These are phyloP conservation scores for Arge pagana DNA, from an alignment of 2,888 invertebrate species.

Conservation along the genomic window DNA sequence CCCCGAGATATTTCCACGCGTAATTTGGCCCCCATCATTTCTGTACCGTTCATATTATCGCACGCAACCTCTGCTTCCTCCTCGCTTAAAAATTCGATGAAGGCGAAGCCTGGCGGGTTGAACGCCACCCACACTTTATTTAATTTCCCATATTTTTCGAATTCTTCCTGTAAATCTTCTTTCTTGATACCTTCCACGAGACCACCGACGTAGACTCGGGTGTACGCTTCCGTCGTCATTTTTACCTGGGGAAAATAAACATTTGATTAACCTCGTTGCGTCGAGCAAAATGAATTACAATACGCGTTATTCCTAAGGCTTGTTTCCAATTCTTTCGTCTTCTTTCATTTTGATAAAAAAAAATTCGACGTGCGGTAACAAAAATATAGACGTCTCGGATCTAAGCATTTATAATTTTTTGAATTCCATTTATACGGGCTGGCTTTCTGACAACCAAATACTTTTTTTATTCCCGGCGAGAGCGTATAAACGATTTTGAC, in stretches of 20 bases:
- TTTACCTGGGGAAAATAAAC: conserved; percentile 19
- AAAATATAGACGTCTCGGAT: no score
- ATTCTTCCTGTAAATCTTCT: conserved; percentile 88
- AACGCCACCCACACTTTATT: conserved; percentile 93
- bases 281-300: background rate
- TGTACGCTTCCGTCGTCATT: conserved; percentile 59
- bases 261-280: no score
- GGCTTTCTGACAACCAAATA: no score
- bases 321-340: no score
- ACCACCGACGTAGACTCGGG: conserved; percentile 89
- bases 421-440: no score
- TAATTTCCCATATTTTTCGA: conserved; percentile 89
- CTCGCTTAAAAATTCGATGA: conserved; percentile 88
- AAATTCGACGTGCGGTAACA: no score
- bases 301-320: no score
- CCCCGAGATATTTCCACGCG: conserved; percentile 88
- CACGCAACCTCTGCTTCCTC: conserved; percentile 90
- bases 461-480: no score
- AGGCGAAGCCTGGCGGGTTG: conserved; percentile 93
- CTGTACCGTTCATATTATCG: conserved; percentile 84
- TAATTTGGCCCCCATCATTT: conserved; percentile 84
- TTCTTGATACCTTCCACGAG: conserved; percentile 87
- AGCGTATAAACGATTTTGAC: no score
- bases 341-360: no score
- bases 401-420: no score